phyloP scores from a whole-genome alignment of 2,888 invertebrate species.

The Deroplatys truncata region DNA sequence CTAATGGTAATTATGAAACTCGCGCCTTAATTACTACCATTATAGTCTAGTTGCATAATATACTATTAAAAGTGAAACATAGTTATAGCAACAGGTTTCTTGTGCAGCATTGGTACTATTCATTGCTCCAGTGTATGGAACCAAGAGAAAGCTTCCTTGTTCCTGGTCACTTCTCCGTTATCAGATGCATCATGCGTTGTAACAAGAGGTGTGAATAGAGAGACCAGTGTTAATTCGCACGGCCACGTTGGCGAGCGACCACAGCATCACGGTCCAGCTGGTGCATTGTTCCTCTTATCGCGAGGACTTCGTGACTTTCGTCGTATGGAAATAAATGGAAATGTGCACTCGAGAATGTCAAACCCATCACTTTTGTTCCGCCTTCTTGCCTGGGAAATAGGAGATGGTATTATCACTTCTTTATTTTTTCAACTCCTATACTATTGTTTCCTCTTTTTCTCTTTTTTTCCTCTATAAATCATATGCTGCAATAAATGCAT shows the following conservation, averaged over 20 bases:
- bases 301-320: neutral
- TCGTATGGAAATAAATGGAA: neutral
- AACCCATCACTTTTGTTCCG: neutral
- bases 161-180: too few relatives aligned
- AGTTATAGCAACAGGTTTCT: too few relatives aligned
- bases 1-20: too few relatives aligned
- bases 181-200: too few relatives aligned
- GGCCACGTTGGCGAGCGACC: neutral
- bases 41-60: too few relatives aligned
- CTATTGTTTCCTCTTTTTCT: neutral
- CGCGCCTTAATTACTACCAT: too few relatives aligned
- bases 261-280: neutral
- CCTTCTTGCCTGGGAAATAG: neutral
- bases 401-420: neutral
- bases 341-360: neutral
- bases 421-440: neutral
- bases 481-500: too few relatives aligned
- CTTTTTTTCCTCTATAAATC: neutral
- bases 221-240: neutral
- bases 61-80: too few relatives aligned
- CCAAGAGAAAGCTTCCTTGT: too few relatives aligned
- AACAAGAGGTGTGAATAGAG: too few relatives aligned
- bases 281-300: neutral
- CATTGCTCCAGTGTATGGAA: too few relatives aligned
- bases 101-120: too few relatives aligned